Conservation (phyloP, 2,888 invertebrate genomes). For the Ametastegia equiseti region DNA sequence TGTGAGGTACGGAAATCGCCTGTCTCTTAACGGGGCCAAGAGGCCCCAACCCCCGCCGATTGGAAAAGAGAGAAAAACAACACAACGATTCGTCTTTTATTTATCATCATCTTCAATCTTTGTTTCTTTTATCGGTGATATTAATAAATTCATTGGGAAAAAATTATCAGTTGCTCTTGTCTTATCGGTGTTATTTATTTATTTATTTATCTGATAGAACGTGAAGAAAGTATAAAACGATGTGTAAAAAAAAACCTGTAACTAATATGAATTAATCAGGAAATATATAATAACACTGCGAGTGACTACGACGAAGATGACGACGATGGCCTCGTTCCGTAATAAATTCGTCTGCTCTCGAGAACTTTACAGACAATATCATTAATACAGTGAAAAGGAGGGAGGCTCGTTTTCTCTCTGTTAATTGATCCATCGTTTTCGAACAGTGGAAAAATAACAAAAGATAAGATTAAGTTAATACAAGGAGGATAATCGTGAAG, state of each 20-base stretch:
- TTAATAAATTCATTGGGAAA: no score
- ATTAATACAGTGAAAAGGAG: background rate
- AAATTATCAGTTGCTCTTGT: no score
- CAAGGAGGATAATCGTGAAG: background rate
- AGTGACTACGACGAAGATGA: no score
- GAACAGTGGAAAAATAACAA: background rate
- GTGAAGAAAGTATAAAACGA: no score
- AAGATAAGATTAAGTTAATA: no score
- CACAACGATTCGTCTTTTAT: no score
- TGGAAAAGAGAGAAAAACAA: background rate
- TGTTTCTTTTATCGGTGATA: no score
- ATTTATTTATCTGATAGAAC: background rate
- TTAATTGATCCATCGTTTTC: no score
- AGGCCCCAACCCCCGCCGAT: slow-evolving; percentile 28
- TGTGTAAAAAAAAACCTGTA: background rate
- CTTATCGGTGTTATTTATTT: no score
- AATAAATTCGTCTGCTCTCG: slow-evolving; percentile 22
- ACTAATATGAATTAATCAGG: background rate
- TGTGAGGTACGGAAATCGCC: slow-evolving; percentile 47
- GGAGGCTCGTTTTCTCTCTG: no score
- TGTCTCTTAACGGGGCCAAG: slow-evolving; percentile 56
- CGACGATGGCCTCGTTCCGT: background rate
- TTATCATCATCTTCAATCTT: no score
- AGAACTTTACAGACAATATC: background rate
- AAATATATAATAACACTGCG: no score